Evolutionary conservation across 2,888 invertebrate species (phyloP), one percentile per base, ranked within the genome.

Genomic region (Liopterus haemorrhoidalis): DNA sequence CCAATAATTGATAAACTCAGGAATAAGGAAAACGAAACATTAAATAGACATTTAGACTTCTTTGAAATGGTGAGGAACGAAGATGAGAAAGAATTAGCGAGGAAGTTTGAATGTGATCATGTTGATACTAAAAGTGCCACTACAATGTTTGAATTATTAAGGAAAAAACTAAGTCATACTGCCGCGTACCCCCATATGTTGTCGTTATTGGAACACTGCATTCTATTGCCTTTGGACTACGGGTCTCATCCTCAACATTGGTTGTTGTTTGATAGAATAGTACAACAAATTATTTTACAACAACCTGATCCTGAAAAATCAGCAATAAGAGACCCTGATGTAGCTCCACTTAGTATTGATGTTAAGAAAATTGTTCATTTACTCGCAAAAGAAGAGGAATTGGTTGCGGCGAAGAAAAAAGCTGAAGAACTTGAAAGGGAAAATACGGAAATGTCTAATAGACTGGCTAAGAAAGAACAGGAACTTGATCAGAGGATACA

Each of bases 31-130:
- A 95, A 95, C 69, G 90, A 92, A 59, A 94, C 92, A 0, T 71
- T 95, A 43, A 90, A 95, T 65, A 81, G 94, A 58, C 97, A 97
- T 79, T 81, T 97, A 69, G 96, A 97, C 67, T 93, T 97, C 70
- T 97, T 97, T 71, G 97, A 97, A 71, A 94, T 96, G 93, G 88
- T 95, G 15, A 79, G 96, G 32, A 88, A 85, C 60, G 95, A 96
- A 69, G 97, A 97, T 67, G 97, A 97, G 66, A 85, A 90, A 59
- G 93, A 95, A 64, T 67, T 97, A 49, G 88, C 92, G 3, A 76
- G 92, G 51, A 82, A 89, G 58, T 93, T 91, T 70, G 90, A 92
- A 63, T 81, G 84, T 63, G 87, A 89, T 56, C 93, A 94, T 67
- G 83, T 95, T 37, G 94, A 95, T 65, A 91, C 90, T 0, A 93